These are phyloP conservation scores for Leptinotarsa haldemani DNA, from an alignment of 2,888 invertebrate species.

Conservation along the genomic window DNA sequence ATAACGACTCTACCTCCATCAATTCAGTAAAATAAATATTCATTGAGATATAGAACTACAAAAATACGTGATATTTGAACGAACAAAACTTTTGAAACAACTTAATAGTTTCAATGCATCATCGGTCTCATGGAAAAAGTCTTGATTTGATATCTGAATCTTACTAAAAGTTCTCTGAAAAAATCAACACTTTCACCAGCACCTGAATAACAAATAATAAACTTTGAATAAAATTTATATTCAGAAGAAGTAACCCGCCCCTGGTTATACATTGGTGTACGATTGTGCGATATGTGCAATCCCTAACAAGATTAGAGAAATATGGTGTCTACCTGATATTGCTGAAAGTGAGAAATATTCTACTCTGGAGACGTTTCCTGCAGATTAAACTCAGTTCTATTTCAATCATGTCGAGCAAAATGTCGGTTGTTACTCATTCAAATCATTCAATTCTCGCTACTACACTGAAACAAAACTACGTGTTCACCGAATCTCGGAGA, in stretches of 20 bases:
- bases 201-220: no score
- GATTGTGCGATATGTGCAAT: not conserved
- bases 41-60: no score
- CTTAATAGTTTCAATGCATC: no score
- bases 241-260: not conserved
- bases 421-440: not conserved
- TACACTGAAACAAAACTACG: not conserved
- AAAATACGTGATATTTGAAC: no score
- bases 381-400: slow-evolving; percentile 2
- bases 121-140: no score
- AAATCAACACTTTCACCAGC: no score
- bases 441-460: not conserved
- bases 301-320: not conserved
- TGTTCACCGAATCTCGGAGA: not conserved
- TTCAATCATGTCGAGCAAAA: slow-evolving; percentile 1
- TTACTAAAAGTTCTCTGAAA: no score
- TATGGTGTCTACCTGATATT: slow-evolving; percentile 8
- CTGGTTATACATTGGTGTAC: not conserved
- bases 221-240: no score
- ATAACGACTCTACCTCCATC: no score
- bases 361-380: slow-evolving; percentile 8
- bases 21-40: no score
- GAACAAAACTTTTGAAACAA: no score
- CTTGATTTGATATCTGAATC: no score
- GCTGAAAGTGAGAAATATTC: slow-evolving; percentile 2